These are phyloP conservation scores for Macroglossus sobrinus DNA, from an alignment of 2,113 vertebrate genomes.

Conservation along the genomic window DNA sequence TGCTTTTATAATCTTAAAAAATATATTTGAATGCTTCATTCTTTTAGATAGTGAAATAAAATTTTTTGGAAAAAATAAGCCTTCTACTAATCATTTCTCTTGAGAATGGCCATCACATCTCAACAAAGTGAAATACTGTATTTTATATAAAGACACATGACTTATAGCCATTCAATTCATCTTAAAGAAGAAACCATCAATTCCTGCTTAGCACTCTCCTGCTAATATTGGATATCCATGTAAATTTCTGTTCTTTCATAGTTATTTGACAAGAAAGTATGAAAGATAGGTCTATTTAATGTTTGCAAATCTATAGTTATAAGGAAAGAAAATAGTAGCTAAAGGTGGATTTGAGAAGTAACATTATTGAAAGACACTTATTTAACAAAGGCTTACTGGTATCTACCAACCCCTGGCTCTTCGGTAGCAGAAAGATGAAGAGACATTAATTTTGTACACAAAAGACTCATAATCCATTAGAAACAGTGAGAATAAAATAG, in stretches of 20 bases:
- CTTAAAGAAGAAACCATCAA: background rate
- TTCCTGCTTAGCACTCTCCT: background rate
- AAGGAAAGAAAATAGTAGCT: background rate
- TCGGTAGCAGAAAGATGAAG: background rate
- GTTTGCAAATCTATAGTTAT: background rate
- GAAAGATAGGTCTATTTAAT: background rate
- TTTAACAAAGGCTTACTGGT: background rate
- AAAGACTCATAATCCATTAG: background rate
- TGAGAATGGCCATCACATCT: slow-evolving; percentile 6
- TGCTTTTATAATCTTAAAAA: background rate
- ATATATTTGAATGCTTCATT: background rate
- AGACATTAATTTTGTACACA: background rate
- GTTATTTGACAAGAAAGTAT: background rate
- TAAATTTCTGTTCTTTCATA: background rate
- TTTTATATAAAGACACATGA: background rate
- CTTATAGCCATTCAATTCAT: background rate
- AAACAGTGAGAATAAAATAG: background rate
- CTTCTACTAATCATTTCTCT: background rate
- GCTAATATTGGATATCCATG: background rate
- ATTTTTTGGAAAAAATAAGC: background rate
- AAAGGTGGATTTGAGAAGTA: background rate
- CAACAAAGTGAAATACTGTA: background rate
- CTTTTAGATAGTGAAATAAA: background rate
- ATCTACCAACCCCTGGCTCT: background rate
- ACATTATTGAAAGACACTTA: background rate